phyloP scores from a whole-genome alignment of 2,888 invertebrate species.

The Cephonodes hylas region DNA sequence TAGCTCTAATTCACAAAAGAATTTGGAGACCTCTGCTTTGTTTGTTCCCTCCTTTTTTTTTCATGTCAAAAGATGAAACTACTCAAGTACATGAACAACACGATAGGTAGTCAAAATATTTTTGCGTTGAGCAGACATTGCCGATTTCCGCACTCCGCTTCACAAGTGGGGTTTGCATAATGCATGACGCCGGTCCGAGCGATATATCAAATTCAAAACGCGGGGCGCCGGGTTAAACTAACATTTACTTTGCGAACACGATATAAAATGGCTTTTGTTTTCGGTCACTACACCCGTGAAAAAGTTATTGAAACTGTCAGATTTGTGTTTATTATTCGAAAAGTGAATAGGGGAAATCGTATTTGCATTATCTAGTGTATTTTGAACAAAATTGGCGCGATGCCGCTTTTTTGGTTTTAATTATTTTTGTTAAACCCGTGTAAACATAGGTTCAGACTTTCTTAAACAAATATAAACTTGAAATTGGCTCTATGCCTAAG shows the following conservation, averaged over 20 bases:
- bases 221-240: background rate
- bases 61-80: no score
- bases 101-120: background rate
- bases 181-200: background rate
- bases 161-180: slow-evolving; percentile 1
- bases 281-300: background rate
- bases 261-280: background rate
- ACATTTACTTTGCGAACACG: background rate
- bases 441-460: no score
- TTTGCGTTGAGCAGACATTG: background rate
- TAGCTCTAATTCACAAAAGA: no score
- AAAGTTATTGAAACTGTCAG: background rate
- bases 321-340: background rate
- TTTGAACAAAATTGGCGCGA: background rate
- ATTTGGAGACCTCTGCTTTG: no score
- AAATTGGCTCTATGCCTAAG: no score
- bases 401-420: background rate
- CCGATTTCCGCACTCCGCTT: background rate
- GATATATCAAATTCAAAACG: background rate
- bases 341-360: background rate
- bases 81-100: background rate
- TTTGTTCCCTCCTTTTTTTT: no score
- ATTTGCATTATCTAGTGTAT: background rate
- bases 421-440: no score
- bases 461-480: no score